Conservation (phyloP, 2,113 vertebrate species). For the Apeltes quadracus region DNA sequence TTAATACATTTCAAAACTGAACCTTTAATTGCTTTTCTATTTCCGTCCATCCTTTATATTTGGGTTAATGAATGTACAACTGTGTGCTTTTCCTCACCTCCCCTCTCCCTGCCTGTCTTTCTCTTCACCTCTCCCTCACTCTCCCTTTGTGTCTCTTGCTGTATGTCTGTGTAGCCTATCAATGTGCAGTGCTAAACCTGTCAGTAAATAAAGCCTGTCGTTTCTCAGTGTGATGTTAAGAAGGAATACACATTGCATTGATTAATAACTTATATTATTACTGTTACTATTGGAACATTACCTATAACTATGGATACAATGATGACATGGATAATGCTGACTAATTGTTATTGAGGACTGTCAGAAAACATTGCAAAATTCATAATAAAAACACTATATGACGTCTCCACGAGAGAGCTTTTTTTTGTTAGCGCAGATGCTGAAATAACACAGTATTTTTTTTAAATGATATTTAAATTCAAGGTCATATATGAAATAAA, state of each 20-base stretch:
- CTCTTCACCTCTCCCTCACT: constrained; percentile 50
- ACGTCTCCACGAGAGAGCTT: constrained; percentile 60
- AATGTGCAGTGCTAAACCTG: constrained; percentile 85
- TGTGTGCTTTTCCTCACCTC: constrained; percentile 68
- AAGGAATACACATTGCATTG: constrained; percentile 81
- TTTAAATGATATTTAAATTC: background rate
- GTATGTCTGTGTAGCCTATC: constrained; percentile 82
- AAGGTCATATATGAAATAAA: background rate
- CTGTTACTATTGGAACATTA: constrained; percentile 77
- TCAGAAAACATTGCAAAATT: constrained; percentile 81
- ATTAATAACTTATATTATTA: constrained; percentile 82
- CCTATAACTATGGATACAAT: constrained; percentile 79
- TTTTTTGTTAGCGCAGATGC: constrained; percentile 27
- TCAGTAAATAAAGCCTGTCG: constrained; percentile 84
- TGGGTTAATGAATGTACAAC: constrained; percentile 77
- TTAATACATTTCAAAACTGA: constrained; percentile 35
- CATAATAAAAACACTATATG: constrained; percentile 85
- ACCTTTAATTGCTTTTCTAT: constrained; percentile 21
- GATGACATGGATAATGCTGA: constrained; percentile 76
- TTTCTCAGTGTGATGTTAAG: constrained; percentile 83
- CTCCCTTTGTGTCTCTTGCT: constrained; percentile 78
- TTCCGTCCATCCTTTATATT: constrained; percentile 54
- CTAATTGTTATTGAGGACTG: constrained; percentile 79
- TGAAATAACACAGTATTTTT: background rate
- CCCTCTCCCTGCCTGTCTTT: constrained; percentile 17